phyloP scores from a whole-genome alignment of 2,888 invertebrate genomes.

The Meteorus cinctellus region DNA sequence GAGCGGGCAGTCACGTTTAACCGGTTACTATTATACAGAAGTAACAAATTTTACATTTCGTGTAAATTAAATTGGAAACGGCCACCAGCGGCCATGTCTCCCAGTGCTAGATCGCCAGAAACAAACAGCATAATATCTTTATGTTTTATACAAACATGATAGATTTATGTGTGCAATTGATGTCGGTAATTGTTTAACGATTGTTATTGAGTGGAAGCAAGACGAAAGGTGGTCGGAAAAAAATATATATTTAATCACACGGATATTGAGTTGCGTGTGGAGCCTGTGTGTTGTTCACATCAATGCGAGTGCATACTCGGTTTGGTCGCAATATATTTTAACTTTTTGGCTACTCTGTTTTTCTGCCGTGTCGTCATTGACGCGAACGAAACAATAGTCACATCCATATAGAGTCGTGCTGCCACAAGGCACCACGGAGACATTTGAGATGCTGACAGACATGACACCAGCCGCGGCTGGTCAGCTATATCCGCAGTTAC shows the following conservation, averaged over 20 bases:
- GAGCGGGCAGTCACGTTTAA: slow-evolving; percentile 72
- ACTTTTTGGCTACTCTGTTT: neutral
- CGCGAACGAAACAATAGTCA: neutral
- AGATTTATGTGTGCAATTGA: neutral
- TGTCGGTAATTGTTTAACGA: neutral
- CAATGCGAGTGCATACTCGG: neutral
- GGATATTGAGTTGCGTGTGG: neutral
- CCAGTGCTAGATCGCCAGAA: slow-evolving; percentile 14
- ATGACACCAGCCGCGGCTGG: slow-evolving; percentile 73
- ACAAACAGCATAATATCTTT: neutral
- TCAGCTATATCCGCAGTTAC: slow-evolving; percentile 72
- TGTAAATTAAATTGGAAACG: neutral
- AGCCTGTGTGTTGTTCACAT: neutral
- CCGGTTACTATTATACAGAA: slow-evolving; percentile 62
- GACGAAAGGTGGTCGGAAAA: neutral
- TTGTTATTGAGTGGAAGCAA: neutral
- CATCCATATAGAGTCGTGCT: slow-evolving; percentile 37
- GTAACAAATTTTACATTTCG: slow-evolving; percentile 7
- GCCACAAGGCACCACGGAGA: slow-evolving; percentile 51
- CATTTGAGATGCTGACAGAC: slow-evolving; percentile 71
- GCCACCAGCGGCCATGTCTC: neutral
- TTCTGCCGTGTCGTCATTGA: neutral
- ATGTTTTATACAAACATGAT: neutral
- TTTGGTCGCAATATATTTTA: neutral
- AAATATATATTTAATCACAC: neutral